Evolutionary conservation across 2,113 vertebrate genomes (phyloP), one percentile per base, ranked within the genome.

Genomic region (Macquaria australasica): DNA sequence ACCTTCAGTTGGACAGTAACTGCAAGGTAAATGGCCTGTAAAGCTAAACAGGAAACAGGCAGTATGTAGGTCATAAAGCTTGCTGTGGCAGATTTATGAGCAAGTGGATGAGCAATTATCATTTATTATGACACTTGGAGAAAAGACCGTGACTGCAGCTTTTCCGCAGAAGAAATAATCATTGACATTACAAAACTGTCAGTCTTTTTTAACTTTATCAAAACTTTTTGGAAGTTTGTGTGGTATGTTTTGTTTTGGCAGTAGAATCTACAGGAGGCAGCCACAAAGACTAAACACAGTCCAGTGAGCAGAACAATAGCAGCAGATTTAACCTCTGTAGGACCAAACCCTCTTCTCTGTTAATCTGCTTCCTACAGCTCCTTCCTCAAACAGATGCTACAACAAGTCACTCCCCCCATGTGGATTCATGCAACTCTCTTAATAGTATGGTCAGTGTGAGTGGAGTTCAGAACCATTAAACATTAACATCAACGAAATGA

Each of bases 361-460:
- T 92, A 94, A 95, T 96, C 94, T 95, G 88, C 91, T 95, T 96
- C 94, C 93, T 94, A 87, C 94, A 95, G 93, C 91, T 89, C 87
- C 90, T 95, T 95, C 94, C 94, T 94, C 86, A 90, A 84, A 89
- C 78, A 83, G 83, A 91, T 20, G 59, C 60, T 73, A 69, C 59
- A 70, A 77, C 81, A 84, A 84, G 74, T 67, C 78, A 73, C 75
- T 67, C 62, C 74, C 60, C 25, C 50, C 53, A 81, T 69, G 51
- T 62, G 70, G 72, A 67, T 79, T 76, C 81, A 41, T 45, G 68
- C 71, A 80, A 34, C 67, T 20, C 31, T 86, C 79, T 73, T 39
- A 74, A 72, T 85, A 62, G 85, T n/a, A 53, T 28, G 31, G 37
- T 60, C 48, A 41, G 48, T 73, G 37, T 50, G 63, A 77, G 34